phyloP scores from a whole-genome alignment of 2,888 invertebrate genomes.

The Acanthosepion pharaonis region DNA sequence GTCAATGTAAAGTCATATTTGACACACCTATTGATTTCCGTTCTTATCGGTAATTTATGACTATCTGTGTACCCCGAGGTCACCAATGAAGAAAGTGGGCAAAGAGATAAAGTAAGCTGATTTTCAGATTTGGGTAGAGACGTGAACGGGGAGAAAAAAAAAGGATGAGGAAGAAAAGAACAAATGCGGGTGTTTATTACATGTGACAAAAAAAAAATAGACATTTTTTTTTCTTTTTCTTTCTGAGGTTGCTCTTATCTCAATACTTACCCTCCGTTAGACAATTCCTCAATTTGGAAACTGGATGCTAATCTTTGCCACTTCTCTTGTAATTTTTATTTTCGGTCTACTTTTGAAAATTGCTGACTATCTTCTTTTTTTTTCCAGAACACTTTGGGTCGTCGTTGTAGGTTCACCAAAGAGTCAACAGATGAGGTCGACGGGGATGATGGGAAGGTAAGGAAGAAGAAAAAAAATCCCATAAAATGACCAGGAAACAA shows the following conservation, averaged over 20 bases:
- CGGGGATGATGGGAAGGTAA: neutral
- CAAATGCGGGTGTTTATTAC: neutral
- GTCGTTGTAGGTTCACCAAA: neutral
- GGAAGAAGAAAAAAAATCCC: neutral
- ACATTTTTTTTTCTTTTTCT: neutral
- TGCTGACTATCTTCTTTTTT: neutral
- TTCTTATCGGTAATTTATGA: neutral
- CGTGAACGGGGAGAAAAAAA: neutral
- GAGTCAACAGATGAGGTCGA: neutral
- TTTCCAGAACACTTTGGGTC: neutral
- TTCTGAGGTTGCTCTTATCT: neutral
- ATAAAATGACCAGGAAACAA: neutral
- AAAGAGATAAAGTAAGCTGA: conserved; percentile 12
- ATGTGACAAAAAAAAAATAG: neutral
- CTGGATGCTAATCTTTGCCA: conserved; percentile 2
- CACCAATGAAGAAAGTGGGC: neutral
- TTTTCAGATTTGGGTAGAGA: neutral
- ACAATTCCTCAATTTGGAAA: conserved; percentile 21
- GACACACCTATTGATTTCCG: neutral
- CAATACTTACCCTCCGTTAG: neutral
- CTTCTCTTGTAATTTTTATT: conserved; percentile 4
- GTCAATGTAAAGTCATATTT: conserved; percentile 8
- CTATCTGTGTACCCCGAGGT: neutral
- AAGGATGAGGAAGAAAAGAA: neutral
- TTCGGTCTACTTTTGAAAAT: neutral